Evolutionary conservation across 2,113 vertebrate species (phyloP), one percentile per base, ranked within the genome.

Genomic region (Platichthys flesus): DNA sequence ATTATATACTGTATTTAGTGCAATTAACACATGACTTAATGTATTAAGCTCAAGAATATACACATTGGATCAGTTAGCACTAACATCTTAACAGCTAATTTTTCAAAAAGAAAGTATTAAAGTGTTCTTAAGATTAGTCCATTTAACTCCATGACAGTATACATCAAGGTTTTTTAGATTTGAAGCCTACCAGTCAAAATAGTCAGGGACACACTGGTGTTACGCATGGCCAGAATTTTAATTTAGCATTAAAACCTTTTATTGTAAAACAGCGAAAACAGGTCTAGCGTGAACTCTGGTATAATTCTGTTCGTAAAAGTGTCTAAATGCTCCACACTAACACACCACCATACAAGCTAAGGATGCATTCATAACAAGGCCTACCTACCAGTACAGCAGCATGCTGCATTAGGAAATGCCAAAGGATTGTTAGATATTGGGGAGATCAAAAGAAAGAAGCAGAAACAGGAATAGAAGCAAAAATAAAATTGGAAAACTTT

Each of bases 371-470:
- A 82, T 75, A 90, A 70, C 58, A 75, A 90, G 85, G 80, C 82
- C 90, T 77, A 95, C 94, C 93, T 95, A 95, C 94, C 94, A 95
- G 94, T 94, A 94, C 81, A 95, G 88, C 92, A 94, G 94, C 94
- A 94, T 95, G 94, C 94, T 95, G 94, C 94, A 60, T 93, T 92
- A 90, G 90, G 90, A 85, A 93, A 92, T 68, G 91, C 93, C 84
- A 88, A 90, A 90, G 86, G 89, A 85, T 65, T 63, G 79, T 93
- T 92, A 94, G 85, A 94, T 76, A 86, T 87, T 9, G 81, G 85
- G 73, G 76, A 87, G 40, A 78, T 85, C 67, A 85, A 79, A 76
- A 76, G 67, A 9, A 42, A 83, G 78, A 64, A 86, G 83, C 57
- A 88, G 51, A 79, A 84, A 89, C 60, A 85, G 23, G 31, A 72